A percentile compares a stretch with the other conserved stretches of the same genome.
Evolutionary conservation across 2,113 vertebrate genomes (phyloP).

Genomic region (Antennarius striatus): DNA sequence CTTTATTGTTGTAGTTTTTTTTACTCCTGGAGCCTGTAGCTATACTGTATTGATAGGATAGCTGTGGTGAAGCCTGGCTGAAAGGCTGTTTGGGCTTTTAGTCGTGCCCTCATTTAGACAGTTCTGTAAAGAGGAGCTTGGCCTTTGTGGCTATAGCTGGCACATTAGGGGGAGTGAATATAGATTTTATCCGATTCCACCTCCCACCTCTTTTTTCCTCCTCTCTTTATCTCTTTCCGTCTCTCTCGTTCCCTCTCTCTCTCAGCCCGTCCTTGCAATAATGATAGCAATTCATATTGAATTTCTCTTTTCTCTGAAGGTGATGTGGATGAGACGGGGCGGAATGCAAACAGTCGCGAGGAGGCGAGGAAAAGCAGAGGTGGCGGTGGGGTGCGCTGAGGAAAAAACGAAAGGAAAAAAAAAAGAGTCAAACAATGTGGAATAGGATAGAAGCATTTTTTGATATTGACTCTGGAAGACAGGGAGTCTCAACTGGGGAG

Average conservation of each 20-base stretch:
- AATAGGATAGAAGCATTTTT: slow-evolving; percentile 18
- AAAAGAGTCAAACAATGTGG: slow-evolving; percentile 14
- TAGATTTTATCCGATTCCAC: slow-evolving; percentile 73
- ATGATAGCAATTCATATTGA: slow-evolving; percentile 74
- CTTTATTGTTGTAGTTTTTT: slow-evolving; percentile 38
- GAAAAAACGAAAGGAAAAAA: neutral
- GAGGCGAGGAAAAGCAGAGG: slow-evolving; percentile 15
- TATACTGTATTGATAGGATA: slow-evolving; percentile 63
- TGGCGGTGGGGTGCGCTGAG: slow-evolving; percentile 8
- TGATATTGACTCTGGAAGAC: slow-evolving; percentile 29
- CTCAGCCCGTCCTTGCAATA: slow-evolving; percentile 66
- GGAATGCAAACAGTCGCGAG: slow-evolving; percentile 60
- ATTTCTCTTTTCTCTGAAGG: slow-evolving; percentile 67
- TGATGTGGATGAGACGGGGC: slow-evolving; percentile 56
- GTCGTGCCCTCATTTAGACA: slow-evolving; percentile 61
- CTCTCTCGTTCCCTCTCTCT: slow-evolving; percentile 32
- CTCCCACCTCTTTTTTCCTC: slow-evolving; percentile 53
- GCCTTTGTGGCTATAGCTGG: slow-evolving; percentile 68
- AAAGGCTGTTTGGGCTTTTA: slow-evolving; percentile 70
- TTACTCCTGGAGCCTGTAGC: slow-evolving; percentile 37
- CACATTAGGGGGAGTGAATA: slow-evolving; percentile 70
- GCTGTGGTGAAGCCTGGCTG: slow-evolving; percentile 41
- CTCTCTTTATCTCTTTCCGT: slow-evolving; percentile 55
- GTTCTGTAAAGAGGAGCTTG: slow-evolving; percentile 71
- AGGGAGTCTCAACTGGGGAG: slow-evolving; percentile 25